Evolutionary conservation across 2,113 vertebrate genomes (phyloP).

Genomic region (Pungitius pungitius): DNA sequence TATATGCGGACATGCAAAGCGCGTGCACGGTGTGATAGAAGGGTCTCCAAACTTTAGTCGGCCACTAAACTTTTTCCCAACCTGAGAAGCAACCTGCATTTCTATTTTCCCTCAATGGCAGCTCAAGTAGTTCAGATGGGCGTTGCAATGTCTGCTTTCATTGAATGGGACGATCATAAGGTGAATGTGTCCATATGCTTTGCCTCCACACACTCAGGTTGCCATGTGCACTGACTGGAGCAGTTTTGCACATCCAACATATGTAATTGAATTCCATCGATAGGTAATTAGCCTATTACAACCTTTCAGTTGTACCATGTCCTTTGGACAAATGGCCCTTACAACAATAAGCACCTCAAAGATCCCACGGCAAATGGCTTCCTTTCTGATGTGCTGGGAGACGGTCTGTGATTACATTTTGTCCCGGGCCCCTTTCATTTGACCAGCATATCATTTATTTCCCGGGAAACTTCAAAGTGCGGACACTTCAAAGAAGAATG

Average conservation of each 20-base stretch:
- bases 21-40: too few species aligned
- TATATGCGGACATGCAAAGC: too few species aligned
- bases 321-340: slow-evolving; percentile 62
- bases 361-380: slow-evolving; percentile 63
- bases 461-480: slow-evolving; percentile 73
- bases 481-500: slow-evolving; percentile 74
- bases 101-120: neutral
- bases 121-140: neutral
- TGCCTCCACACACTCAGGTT: slow-evolving; percentile 39
- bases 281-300: slow-evolving; percentile 73
- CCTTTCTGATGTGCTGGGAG: slow-evolving; percentile 67
- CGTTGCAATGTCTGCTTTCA: slow-evolving; percentile 13
- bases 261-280: slow-evolving; percentile 60
- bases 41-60: too few species aligned
- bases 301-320: slow-evolving; percentile 57
- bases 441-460: slow-evolving; percentile 75
- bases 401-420: slow-evolving; percentile 74
- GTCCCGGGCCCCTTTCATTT: slow-evolving; percentile 71
- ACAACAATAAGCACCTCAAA: slow-evolving; percentile 57
- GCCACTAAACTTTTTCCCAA: too few species aligned
- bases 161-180: slow-evolving; percentile 25
- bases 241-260: slow-evolving; percentile 50
- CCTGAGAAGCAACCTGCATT: neutral
- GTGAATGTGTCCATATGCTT: slow-evolving; percentile 28
- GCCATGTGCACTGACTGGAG: slow-evolving; percentile 1